Percentiles rank a stretch among this genome's conserved stretches.
Evolutionary conservation across 2,797 vertebrate genomes (phyloP).

Genomic region (Cossypha polioptera): DNA sequence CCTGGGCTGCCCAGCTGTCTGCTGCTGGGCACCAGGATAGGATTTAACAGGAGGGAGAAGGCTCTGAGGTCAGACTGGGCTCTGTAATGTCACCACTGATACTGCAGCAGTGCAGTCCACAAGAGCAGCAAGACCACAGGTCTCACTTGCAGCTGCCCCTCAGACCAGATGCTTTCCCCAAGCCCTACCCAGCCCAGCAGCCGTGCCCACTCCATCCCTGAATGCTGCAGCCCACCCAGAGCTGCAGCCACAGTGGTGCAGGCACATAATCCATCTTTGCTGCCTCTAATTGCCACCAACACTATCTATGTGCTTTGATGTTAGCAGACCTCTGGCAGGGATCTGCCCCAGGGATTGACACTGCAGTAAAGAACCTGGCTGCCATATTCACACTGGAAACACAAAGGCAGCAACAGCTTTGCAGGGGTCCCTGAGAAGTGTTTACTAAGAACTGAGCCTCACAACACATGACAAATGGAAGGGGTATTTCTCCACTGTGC

Average conservation of each 20-base stretch:
- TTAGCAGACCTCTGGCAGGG: background rate
- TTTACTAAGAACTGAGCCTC: background rate
- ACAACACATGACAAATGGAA: background rate
- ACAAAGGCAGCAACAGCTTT: background rate
- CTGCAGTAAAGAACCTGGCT: background rate
- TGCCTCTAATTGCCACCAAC: background rate
- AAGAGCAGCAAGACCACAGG: background rate
- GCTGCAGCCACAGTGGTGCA: background rate
- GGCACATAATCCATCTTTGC: background rate
- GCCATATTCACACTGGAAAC: background rate
- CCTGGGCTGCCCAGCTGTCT: rapidly evolving
- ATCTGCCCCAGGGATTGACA: background rate
- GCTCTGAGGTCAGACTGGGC: background rate
- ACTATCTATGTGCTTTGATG: background rate
- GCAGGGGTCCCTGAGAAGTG: background rate
- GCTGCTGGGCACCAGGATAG: background rate
- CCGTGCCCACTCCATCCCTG: background rate
- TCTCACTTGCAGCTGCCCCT: background rate
- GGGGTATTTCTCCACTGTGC: background rate
- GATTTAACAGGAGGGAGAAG: background rate
- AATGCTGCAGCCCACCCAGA: background rate
- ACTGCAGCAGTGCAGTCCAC: background rate
- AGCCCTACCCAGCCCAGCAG: background rate
- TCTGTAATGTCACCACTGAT: background rate
- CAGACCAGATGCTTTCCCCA: background rate